Percentiles rank a stretch among this genome's conserved stretches.
These are phyloP conservation scores for Ceyx melanurus DNA, from an alignment of 2,113 vertebrate species.

Conservation along the genomic window DNA sequence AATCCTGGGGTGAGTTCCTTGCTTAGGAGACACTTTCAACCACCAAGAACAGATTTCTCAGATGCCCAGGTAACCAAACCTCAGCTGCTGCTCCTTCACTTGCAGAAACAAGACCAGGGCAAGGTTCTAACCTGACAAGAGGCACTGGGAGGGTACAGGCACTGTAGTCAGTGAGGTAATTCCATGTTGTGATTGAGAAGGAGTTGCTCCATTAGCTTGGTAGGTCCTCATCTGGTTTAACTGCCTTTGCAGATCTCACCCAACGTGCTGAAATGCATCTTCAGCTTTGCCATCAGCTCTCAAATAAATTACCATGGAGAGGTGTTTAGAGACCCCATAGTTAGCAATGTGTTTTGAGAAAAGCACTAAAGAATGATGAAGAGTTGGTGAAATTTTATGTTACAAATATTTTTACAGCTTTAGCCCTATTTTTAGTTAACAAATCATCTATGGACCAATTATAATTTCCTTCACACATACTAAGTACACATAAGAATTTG, in stretches of 20 bases:
- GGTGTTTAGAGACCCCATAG: conserved; percentile 43
- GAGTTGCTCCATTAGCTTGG: not conserved
- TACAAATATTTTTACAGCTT: conserved; percentile 70
- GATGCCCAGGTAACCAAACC: not conserved
- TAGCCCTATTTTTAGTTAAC: conserved; percentile 67
- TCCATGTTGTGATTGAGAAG: not conserved
- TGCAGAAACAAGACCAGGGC: not conserved
- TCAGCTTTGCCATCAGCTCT: conserved; percentile 30
- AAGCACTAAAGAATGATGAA: conserved; percentile 58
- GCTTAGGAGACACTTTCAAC: not conserved
- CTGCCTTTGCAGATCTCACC: not conserved
- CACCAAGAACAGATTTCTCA: not conserved
- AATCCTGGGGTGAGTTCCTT: not conserved
- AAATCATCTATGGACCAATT: conserved; percentile 69
- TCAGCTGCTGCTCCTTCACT: not conserved
- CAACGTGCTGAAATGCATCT: conserved; percentile 43
- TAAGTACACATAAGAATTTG: conserved; percentile 53
- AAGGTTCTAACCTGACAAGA: not conserved
- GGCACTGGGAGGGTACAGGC: not conserved
- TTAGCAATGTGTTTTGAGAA: conserved; percentile 6
- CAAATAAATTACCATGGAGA: conserved; percentile 28
- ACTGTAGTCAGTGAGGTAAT: not conserved
- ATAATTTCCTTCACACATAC: conserved; percentile 69
- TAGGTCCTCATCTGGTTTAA: not conserved
- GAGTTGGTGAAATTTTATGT: conserved; percentile 59